phyloP scores from a whole-genome alignment of 2,113 vertebrate species.

The Lophura nycthemera region DNA sequence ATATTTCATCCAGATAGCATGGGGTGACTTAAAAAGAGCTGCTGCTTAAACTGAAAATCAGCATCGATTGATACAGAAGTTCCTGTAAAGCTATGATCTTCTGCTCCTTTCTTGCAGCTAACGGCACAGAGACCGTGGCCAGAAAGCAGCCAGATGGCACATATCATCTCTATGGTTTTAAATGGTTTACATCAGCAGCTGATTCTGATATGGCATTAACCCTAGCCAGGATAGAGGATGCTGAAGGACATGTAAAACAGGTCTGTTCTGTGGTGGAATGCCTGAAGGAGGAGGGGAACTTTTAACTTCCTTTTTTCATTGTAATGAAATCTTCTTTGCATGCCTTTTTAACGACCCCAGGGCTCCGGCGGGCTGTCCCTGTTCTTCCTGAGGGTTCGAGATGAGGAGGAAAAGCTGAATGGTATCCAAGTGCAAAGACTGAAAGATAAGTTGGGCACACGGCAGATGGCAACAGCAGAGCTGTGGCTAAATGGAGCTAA shows the following conservation, averaged over 20 bases:
- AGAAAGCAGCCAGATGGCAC: conserved; percentile 80
- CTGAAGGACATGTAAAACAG: conserved; percentile 71
- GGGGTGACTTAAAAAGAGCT: not conserved
- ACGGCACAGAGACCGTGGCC: conserved; percentile 85
- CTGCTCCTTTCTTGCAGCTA: conserved; percentile 66
- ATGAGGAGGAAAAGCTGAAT: conserved; percentile 79
- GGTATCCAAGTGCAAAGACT: conserved; percentile 85
- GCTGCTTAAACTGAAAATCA: not conserved
- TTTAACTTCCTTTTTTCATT: not conserved
- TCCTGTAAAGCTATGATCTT: not conserved
- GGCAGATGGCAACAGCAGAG: conserved; percentile 90
- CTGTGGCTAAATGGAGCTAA: conserved; percentile 82
- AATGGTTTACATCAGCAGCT: conserved; percentile 90
- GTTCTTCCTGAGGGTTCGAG: conserved; percentile 83
- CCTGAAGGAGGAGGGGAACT: not conserved
- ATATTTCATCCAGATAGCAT: not conserved
- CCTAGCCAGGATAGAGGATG: conserved; percentile 80
- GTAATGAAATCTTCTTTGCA: not conserved
- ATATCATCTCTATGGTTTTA: conserved; percentile 84
- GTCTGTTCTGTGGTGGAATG: conserved; percentile 24
- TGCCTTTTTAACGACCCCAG: conserved; percentile 42
- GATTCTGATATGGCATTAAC: conserved; percentile 87
- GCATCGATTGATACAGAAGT: not conserved
- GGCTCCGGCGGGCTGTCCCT: conserved; percentile 86
- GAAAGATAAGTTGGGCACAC: conserved; percentile 89